phyloP scores from a whole-genome alignment of 2,797 vertebrate species.

The Syngnathus acus region DNA sequence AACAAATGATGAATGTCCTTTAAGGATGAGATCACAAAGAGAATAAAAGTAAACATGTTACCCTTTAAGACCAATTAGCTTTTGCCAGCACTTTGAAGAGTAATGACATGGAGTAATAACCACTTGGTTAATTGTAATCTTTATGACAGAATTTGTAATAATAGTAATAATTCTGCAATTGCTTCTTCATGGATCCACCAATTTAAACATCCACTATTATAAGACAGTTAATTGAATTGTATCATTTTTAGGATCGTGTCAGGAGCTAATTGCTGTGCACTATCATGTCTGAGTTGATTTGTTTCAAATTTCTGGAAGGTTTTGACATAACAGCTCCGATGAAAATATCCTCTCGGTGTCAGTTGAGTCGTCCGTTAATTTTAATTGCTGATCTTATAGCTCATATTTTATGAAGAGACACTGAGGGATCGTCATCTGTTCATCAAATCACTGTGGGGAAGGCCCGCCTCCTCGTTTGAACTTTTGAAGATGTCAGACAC shows the following conservation, averaged over 20 bases:
- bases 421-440: neutral
- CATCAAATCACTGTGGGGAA: neutral
- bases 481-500: neutral
- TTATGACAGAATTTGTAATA: neutral
- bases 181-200: too few species aligned
- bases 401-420: slow-evolving; percentile 6
- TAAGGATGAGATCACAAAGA: neutral
- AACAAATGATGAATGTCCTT: neutral
- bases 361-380: neutral
- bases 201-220: neutral
- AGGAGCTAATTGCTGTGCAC: neutral
- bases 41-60: neutral
- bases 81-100: neutral
- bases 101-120: neutral
- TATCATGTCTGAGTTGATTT: neutral
- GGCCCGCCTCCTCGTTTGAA: slow-evolving; percentile 6
- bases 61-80: neutral
- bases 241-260: neutral
- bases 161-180: neutral
- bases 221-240: neutral
- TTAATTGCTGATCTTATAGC: slow-evolving; percentile 4
- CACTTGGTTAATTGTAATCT: neutral
- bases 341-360: neutral
- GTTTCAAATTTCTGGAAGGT: slow-evolving; percentile 1
- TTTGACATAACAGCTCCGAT: neutral